Conservation (phyloP, 2,113 vertebrate species). For the Phocoena sinus region DNA sequence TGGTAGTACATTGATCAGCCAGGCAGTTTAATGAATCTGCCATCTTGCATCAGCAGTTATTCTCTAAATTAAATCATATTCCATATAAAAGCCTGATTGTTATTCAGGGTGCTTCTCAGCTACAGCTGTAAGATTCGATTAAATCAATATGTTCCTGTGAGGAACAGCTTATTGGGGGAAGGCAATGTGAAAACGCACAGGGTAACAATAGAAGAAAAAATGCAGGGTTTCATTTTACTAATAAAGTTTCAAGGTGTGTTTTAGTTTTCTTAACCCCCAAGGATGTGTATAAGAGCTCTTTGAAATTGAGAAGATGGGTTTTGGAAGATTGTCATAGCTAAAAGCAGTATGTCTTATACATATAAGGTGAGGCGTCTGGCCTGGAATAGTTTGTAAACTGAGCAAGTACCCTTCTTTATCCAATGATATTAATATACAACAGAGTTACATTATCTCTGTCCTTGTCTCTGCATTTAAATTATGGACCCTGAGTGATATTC, state of each 20-base stretch:
- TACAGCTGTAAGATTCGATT: conserved; percentile 74
- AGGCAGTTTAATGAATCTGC: conserved; percentile 75
- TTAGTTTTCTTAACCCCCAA: background rate
- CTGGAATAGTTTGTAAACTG: background rate
- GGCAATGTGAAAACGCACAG: conserved; percentile 44
- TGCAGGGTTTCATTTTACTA: background rate
- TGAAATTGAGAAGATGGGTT: background rate
- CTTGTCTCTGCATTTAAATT: background rate
- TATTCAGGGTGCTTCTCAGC: conserved; percentile 72
- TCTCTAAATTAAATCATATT: conserved; percentile 77
- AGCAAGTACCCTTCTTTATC: background rate
- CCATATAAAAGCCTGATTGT: conserved; percentile 73
- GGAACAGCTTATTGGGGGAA: conserved; percentile 69
- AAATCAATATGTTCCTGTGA: conserved; percentile 74
- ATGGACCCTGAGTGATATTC: background rate
- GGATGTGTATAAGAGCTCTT: background rate
- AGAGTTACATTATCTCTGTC: background rate
- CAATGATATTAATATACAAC: background rate
- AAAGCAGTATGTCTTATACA: background rate
- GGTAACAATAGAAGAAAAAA: conserved; percentile 1
- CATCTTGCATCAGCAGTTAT: conserved; percentile 68
- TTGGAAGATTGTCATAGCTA: background rate
- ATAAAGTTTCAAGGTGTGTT: conserved; percentile 27
- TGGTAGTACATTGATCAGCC: conserved; percentile 64
- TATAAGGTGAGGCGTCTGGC: background rate